Evolutionary conservation across 2,797 vertebrate species (phyloP).

Genomic region (Cyprinella venusta): DNA sequence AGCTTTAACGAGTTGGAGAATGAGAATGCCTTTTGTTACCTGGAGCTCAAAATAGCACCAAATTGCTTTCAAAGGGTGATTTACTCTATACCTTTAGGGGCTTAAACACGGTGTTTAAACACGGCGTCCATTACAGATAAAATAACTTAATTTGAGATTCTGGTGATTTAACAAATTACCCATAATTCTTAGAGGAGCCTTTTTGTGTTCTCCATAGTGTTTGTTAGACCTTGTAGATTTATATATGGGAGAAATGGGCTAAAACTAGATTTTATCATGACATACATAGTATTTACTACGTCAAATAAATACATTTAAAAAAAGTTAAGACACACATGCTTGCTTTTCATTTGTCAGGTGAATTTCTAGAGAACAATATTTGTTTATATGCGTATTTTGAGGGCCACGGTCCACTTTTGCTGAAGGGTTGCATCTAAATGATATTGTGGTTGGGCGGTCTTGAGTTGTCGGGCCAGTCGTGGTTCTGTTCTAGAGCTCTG

Average conservation of each 20-base stretch:
- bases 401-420: background rate
- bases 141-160: background rate
- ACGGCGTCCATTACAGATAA: background rate
- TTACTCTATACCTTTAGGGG: too few relatives aligned
- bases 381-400: background rate
- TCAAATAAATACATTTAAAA: background rate
- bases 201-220: background rate
- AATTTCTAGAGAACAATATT: background rate
- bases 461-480: constrained; percentile 32
- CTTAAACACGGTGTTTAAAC: background rate
- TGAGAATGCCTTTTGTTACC: background rate
- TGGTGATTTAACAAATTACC: background rate
- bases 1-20: background rate
- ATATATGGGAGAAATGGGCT: background rate
- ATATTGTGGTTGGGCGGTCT: constrained; percentile 23
- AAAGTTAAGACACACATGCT: background rate
- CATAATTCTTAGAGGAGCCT: background rate
- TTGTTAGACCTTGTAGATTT: background rate
- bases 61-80: background rate
- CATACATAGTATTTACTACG: background rate
- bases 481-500: constrained; percentile 20
- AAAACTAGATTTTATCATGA: background rate
- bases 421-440: background rate
- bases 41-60: background rate
- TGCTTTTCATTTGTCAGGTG: background rate